Evolutionary conservation across 2,113 vertebrate genomes (phyloP), one percentile per base, ranked within the genome.

Genomic region (Mormoops blainvillei): DNA sequence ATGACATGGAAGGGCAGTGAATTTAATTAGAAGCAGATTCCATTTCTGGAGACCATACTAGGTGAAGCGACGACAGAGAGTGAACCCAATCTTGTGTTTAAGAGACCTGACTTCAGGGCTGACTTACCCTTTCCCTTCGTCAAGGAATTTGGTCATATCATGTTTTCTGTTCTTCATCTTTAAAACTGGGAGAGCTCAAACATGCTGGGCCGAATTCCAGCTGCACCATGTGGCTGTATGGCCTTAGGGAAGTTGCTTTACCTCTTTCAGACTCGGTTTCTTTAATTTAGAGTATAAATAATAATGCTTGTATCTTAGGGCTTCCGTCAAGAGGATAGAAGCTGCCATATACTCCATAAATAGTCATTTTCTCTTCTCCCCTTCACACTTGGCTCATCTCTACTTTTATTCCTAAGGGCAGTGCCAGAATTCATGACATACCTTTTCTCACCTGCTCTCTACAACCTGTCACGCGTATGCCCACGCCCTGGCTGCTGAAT

Each of bases 81-180:
- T n/a, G 4, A 50, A 24, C 50, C 36, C 4, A 14, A 16, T 43
- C 28, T 67, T 87, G 3, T 43, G 7, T 50, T 71, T 36, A 38
- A 73, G 71, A 92, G 56, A 36, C 26, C 4, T 85, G 22, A 33
- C 36, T 71, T 81, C 20, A 48, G 58, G 52, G 14, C 45, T 65
- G 54, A 83, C 20, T 81, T 67, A 5, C 7, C 43, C 19, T 28
- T 91, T 94, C 67, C 41, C n/a, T 82, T 89, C 63, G 92, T 14
- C 61, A 84, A 61, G 33, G 63, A 65, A 56, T 43, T 45, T 87
- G 41, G 20, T 56, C 8, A 2, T 73, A 2, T 73, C 14, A 0
- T 45, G 28, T 31, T 87, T 77, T 76, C 83, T 86, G 9, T 85
- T 90, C 52, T 71, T 96, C 38, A 43, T 78, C 67, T 91, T 89